Evolutionary conservation across 2,888 invertebrate species (phyloP).

Genomic region (Meteorus colon): DNA sequence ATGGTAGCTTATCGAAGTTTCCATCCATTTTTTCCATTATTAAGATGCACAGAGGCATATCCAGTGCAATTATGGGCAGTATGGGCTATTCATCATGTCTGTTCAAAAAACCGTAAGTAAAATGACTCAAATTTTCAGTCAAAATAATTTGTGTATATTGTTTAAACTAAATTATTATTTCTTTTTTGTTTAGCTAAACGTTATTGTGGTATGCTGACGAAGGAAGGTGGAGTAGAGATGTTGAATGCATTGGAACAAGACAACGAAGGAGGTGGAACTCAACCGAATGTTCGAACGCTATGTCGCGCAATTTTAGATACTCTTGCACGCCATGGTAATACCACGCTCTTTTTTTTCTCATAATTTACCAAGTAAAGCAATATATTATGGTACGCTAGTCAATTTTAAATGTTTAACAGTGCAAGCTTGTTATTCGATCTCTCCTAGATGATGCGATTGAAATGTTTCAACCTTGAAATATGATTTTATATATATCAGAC

Average conservation of each 20-base stretch:
- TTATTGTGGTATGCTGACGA: constrained; percentile 80
- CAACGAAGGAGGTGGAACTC: constrained; percentile 65
- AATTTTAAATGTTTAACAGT: constrained; percentile 54
- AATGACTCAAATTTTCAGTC: not conserved
- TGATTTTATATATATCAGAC: constrained; percentile 20
- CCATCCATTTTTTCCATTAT: constrained; percentile 81
- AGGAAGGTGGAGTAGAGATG: constrained; percentile 77
- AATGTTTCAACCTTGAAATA: constrained; percentile 16
- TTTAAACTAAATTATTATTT: constrained; percentile 27
- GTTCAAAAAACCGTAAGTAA: constrained; percentile 81
- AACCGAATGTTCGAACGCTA: constrained; percentile 67
- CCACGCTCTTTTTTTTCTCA: constrained; percentile 12
- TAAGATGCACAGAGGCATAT: constrained; percentile 77
- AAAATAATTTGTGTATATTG: not conserved
- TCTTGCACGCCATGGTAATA: constrained; percentile 60
- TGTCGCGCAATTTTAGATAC: constrained; percentile 70
- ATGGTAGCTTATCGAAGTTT: constrained; percentile 86
- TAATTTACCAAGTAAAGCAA: constrained; percentile 31
- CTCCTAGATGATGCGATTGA: constrained; percentile 21
- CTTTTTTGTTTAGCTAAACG: constrained; percentile 76
- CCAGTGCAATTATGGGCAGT: constrained; percentile 85
- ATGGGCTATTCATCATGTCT: constrained; percentile 87
- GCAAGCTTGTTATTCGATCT: constrained; percentile 39
- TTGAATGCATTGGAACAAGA: constrained; percentile 72
- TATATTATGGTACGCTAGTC: constrained; percentile 63